phyloP scores from a whole-genome alignment of 2,888 invertebrate genomes.

The Sarcophaga caerulescens region DNA sequence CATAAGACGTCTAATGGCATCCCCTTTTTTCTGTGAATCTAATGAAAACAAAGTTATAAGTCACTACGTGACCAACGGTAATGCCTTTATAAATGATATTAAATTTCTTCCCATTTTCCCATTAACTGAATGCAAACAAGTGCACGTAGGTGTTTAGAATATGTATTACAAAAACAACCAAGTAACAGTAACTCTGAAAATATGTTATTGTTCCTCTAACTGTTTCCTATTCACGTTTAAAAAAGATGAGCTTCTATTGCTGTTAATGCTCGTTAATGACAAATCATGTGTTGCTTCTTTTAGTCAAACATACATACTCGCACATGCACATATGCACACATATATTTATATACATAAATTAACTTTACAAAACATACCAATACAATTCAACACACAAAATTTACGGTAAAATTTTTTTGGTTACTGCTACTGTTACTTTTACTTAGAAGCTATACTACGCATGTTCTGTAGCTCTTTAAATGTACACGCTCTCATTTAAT shows the following conservation, averaged over 20 bases:
- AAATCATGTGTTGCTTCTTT: constrained; percentile 34
- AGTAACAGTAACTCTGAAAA: background rate
- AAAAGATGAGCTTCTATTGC: background rate
- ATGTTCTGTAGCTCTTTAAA: constrained; percentile 33
- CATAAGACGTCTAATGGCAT: too few species aligned
- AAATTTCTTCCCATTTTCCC: background rate
- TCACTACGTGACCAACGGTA: too few species aligned
- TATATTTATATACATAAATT: background rate
- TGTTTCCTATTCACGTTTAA: background rate
- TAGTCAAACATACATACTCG: background rate
- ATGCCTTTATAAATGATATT: too few species aligned
- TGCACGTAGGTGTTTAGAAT: background rate
- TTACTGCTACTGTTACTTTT: background rate
- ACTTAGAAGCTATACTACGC: constrained; percentile 5
- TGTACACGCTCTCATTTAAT: background rate
- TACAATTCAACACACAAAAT: background rate
- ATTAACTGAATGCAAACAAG: background rate
- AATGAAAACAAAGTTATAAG: too few species aligned
- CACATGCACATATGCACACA: background rate
- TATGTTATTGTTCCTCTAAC: background rate
- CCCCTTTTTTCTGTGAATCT: too few species aligned
- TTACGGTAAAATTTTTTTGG: background rate
- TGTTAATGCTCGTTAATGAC: background rate
- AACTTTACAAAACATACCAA: background rate
- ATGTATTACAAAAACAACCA: background rate